Percentiles rank a stretch among this genome's conserved stretches.
These are phyloP conservation scores for Arctia plantaginis DNA, from an alignment of 2,888 invertebrate genomes.

Conservation along the genomic window DNA sequence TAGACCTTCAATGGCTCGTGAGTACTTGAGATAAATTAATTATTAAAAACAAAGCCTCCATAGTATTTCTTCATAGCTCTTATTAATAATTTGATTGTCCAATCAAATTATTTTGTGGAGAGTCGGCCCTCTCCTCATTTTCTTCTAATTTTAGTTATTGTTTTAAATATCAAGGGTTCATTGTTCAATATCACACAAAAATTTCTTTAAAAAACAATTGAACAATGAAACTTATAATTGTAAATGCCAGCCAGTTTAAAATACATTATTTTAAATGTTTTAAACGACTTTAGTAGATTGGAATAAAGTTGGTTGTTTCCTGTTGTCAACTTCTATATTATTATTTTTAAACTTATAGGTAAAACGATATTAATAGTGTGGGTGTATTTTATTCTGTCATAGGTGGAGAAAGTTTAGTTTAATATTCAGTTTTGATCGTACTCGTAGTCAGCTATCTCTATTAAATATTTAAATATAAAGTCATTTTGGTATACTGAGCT, in stretches of 20 bases:
- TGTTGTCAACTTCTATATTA: constrained; percentile 27
- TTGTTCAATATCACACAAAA: constrained; percentile 36
- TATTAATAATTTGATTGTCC: constrained; percentile 56
- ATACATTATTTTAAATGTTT: constrained; percentile 34
- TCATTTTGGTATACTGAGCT: too few relatives aligned
- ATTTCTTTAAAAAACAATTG: constrained; percentile 38
- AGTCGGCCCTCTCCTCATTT: constrained; percentile 41
- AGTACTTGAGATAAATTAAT: constrained; percentile 83
- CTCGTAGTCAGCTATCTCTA: neutral
- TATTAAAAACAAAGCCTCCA: constrained; percentile 55
- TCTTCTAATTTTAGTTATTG: constrained; percentile 48
- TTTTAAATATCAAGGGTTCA: constrained; percentile 39
- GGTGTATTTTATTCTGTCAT: neutral
- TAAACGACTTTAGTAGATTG: constrained; percentile 20
- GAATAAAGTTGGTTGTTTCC: constrained; percentile 22
- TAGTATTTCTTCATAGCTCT: constrained; percentile 54
- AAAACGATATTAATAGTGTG: constrained; percentile 11
- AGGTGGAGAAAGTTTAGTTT: constrained; percentile 9
- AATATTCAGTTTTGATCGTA: neutral
- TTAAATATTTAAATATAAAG: neutral
- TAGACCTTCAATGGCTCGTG: constrained; percentile 96
- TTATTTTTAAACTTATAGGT: constrained; percentile 30
- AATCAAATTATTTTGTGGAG: constrained; percentile 51
- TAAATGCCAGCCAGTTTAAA: constrained; percentile 28
- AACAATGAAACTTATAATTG: constrained; percentile 14